These are phyloP conservation scores for Enteromius argenteus DNA, from an alignment of 2,797 vertebrate species.

Conservation along the genomic window DNA sequence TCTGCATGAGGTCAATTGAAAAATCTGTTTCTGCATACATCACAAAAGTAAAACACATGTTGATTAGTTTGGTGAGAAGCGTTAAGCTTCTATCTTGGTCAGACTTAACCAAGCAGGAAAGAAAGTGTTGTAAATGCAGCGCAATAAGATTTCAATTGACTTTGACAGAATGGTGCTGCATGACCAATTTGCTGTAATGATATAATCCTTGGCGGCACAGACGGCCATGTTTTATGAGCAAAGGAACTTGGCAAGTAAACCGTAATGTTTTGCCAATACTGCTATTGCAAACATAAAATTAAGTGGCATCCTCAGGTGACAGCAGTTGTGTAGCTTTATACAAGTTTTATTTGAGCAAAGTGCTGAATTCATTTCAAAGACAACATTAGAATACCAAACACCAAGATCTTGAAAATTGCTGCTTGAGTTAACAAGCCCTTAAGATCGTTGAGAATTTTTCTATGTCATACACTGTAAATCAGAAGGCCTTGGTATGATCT, in stretches of 20 bases:
- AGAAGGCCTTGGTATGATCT: conserved; percentile 30
- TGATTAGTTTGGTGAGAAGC: conserved; percentile 2
- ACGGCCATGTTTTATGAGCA: conserved; percentile 53
- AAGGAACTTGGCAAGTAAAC: conserved; percentile 52
- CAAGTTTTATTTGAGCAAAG: conserved; percentile 1
- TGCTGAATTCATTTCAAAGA: not conserved
- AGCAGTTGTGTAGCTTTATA: conserved; percentile 11
- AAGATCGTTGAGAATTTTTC: not conserved
- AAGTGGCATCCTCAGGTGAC: conserved; percentile 50
- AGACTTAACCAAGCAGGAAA: conserved; percentile 28
- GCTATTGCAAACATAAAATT: conserved; percentile 46
- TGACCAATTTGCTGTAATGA: conserved; percentile 61
- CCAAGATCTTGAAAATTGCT: not conserved
- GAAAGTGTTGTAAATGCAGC: conserved; percentile 57
- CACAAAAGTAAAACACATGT: conserved; percentile 11
- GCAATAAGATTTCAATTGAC: conserved; percentile 62
- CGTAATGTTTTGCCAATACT: conserved; percentile 41
- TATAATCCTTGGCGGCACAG: conserved; percentile 51
- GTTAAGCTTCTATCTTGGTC: conserved; percentile 23
- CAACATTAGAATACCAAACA: conserved; percentile 6
- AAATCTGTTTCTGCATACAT: conserved; percentile 1
- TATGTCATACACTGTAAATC: not conserved
- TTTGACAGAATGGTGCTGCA: conserved; percentile 64
- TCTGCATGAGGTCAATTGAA: conserved; percentile 16
- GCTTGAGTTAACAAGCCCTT: not conserved